phyloP scores from a whole-genome alignment of 2,888 invertebrate species.

The Elegia similella region DNA sequence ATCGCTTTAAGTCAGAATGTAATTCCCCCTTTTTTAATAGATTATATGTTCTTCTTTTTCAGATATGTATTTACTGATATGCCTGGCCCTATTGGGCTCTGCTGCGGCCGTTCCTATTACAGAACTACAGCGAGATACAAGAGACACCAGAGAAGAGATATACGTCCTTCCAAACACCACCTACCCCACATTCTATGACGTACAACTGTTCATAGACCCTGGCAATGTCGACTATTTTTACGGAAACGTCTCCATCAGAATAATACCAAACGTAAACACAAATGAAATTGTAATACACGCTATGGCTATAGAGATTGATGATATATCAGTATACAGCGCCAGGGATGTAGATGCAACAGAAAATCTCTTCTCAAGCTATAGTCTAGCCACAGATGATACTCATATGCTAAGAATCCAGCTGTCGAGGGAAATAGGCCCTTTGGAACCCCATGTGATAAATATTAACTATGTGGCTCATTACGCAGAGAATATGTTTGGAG shows the following conservation, averaged over 20 bases:
- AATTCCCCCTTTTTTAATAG: conserved; percentile 25
- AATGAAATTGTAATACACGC: conserved; percentile 67
- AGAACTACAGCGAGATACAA: conserved; percentile 19
- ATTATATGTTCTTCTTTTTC: conserved; percentile 47
- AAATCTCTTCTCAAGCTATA: conserved; percentile 37
- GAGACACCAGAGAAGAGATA: conserved; percentile 26
- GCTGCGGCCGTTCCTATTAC: conserved; percentile 42
- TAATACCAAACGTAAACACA: conserved; percentile 47
- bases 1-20: too few species aligned
- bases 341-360: conserved; percentile 19
- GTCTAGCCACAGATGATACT: conserved; percentile 51
- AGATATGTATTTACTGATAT: conserved; percentile 65
- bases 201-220: conserved; percentile 72
- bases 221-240: conserved; percentile 56
- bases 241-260: conserved; percentile 67
- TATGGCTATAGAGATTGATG: conserved; percentile 59
- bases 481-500: conserved; percentile 82
- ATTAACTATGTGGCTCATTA: conserved; percentile 82
- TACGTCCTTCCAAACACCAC: conserved; percentile 80
- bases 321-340: conserved; percentile 39
- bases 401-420: conserved; percentile 76
- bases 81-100: conserved; percentile 49
- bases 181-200: conserved; percentile 76
- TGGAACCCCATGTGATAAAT: conserved; percentile 66
- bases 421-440: conserved; percentile 42